Conservation (phyloP, 2,797 vertebrate species). For the Channallabes apus region DNA sequence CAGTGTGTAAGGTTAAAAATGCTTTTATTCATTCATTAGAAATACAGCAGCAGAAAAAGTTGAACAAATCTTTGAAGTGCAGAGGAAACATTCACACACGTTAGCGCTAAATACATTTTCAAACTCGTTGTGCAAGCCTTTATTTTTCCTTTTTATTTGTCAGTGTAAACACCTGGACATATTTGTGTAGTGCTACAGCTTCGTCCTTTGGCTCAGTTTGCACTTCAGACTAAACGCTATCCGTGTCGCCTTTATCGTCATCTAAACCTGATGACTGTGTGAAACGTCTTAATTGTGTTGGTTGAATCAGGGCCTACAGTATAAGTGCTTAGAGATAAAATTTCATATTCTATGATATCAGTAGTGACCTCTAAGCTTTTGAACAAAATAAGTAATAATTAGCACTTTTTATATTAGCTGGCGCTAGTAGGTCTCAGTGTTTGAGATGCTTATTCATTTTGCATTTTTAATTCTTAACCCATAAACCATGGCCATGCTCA, state of each 20-base stretch:
- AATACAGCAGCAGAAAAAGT: neutral
- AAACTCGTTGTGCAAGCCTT: neutral
- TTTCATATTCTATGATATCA: neutral
- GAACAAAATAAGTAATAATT: constrained; percentile 19
- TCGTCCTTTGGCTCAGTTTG: neutral
- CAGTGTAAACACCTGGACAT: neutral
- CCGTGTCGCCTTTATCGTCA: neutral
- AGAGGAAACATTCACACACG: neutral
- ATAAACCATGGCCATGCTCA: constrained; percentile 23
- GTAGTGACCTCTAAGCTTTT: constrained; percentile 20
- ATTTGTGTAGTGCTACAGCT: neutral
- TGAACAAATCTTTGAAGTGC: neutral
- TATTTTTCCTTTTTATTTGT: neutral
- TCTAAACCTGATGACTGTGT: neutral
- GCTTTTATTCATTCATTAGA: neutral
- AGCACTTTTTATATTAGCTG: constrained; percentile 22
- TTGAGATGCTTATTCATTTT: constrained; percentile 16
- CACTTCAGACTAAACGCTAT: neutral
- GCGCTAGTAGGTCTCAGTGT: constrained; percentile 14
- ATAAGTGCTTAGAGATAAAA: neutral
- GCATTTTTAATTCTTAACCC: constrained; percentile 2
- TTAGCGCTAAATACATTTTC: neutral
- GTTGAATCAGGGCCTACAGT: constrained; percentile 31
- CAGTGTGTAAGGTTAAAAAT: neutral
- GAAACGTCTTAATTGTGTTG: constrained; percentile 23